These are phyloP conservation scores for Leguminivora glycinivorella DNA, from an alignment of 1,140 invertebrate species.

Conservation along the genomic window DNA sequence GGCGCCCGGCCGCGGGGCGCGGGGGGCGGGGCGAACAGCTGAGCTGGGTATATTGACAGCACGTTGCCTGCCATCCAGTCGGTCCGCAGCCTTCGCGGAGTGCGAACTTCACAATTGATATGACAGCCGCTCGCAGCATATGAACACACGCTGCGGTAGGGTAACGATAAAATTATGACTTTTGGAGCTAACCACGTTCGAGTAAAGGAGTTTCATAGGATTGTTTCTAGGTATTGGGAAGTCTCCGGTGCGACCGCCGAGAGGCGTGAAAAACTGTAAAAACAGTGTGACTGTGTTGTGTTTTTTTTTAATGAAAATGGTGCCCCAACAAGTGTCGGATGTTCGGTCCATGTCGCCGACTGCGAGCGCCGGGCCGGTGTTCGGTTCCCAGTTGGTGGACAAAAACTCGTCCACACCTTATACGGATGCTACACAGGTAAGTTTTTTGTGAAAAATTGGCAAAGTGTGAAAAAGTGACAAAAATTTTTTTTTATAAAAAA, in stretches of 20 bases:
- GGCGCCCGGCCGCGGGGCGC: slow-evolving; percentile 51
- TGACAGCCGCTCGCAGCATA: slow-evolving; percentile 58
- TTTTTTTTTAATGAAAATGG: slow-evolving; percentile 72
- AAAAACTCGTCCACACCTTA: slow-evolving; percentile 96
- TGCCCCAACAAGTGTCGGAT: slow-evolving; percentile 78
- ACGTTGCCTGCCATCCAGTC: slow-evolving; percentile 72
- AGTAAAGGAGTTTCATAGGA: slow-evolving; percentile 63
- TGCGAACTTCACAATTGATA: slow-evolving; percentile 45
- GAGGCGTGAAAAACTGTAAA: slow-evolving; percentile 64
- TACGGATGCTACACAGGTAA: slow-evolving; percentile 97
- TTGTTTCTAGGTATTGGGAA: slow-evolving; percentile 73
- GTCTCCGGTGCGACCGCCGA: slow-evolving; percentile 61
- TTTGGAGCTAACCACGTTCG: slow-evolving; percentile 71
- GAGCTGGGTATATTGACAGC: slow-evolving; percentile 79
- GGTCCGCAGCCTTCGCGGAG: slow-evolving; percentile 63
- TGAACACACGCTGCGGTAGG: slow-evolving; percentile 56
- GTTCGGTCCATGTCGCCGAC: slow-evolving; percentile 72
- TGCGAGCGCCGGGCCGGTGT: slow-evolving; percentile 79
- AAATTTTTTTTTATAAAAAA: background rate
- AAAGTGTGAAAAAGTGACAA: slow-evolving; percentile 27
- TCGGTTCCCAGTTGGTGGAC: slow-evolving; percentile 92
- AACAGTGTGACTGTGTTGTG: slow-evolving; percentile 74
- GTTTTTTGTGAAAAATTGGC: slow-evolving; percentile 47
- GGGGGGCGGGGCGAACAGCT: slow-evolving; percentile 68
- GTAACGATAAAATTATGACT: slow-evolving; percentile 76